Conservation (phyloP, 1,140 invertebrate genomes). For the Drosophila ercepeae region DNA sequence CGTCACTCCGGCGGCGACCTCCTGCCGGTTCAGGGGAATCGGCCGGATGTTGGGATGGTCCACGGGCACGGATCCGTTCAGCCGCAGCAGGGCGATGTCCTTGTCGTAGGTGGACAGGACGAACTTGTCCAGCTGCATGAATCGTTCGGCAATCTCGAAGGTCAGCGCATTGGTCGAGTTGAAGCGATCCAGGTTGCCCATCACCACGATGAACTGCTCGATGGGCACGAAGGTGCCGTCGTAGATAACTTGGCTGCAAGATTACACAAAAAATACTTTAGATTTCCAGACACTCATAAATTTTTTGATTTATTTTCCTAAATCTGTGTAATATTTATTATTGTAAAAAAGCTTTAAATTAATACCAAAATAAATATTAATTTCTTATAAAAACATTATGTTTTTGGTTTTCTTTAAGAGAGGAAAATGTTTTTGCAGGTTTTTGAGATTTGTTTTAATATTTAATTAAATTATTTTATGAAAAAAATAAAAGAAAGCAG, state of each 20-base stretch:
- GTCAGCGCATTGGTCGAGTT: constrained; percentile 51
- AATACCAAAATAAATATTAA: no score
- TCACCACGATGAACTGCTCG: constrained; percentile 64
- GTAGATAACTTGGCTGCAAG: constrained; percentile 47
- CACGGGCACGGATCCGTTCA: constrained; percentile 58
- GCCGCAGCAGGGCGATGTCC: constrained; percentile 61
- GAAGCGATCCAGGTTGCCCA: constrained; percentile 78
- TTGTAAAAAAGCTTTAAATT: no score
- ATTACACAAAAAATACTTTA: no score
- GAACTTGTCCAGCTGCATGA: constrained; percentile 47
- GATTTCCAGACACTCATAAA: no score
- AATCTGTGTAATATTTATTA: no score
- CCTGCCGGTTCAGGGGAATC: constrained; percentile 37
- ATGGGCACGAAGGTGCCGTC: constrained; percentile 60
- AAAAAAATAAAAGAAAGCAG: background rate
- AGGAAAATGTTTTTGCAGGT: no score
- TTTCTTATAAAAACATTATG: no score
- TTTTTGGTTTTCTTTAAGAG: no score
- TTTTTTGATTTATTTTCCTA: no score
- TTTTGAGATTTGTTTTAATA: background rate
- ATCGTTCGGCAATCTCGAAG: constrained; percentile 50
- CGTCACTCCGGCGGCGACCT: constrained; percentile 19
- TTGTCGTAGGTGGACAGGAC: constrained; percentile 52
- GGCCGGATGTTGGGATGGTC: constrained; percentile 64
- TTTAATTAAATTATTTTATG: background rate